Evolutionary conservation across 1,140 invertebrate species (phyloP), one percentile per base, ranked within the genome.

Genomic region (Scaptomyza pallida): DNA sequence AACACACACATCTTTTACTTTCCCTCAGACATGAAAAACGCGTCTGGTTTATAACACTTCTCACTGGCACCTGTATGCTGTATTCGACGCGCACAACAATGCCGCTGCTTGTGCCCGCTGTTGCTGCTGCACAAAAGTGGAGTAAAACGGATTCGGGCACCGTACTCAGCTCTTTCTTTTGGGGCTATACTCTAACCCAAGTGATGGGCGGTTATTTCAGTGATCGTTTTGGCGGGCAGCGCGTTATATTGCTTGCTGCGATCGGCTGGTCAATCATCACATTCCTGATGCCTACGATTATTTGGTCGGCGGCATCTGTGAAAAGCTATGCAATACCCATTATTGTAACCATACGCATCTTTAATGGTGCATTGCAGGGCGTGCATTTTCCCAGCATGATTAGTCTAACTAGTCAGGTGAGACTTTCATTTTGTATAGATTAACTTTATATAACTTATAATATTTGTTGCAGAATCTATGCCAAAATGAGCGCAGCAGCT

Each of bases 131-230:
- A 67, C 93, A 94, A 82, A 92, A 93, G 40, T 96, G 95, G 95
- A 94, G 93, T 74, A 96, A 95, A 92, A 94, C 94, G 23, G 93
- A 95, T 72, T 94, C 94, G 13, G 95, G 95, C 2, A 94, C 94
- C 2, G 94, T 96, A 44, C 79, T 96, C 8, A 95, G 95, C 4
- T 94, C 94, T 23, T 96, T 96, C 80, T 96, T 96, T 79, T 96
- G 95, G 95, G 95, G 95, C 50, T 96, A 96, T 72, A 95, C 94
- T 0, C 82, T 95, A 45, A 96, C 95, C 0, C 95, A 96, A 90
- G 93, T 96, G 40, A 56, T 95, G 47, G 95, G 94, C 45, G 95
- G 95, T 10, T 94, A 95, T 76, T 90, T 95, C 9, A 95, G 94
- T 68, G 95, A 96, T 85, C 91, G 92, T 40, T 93, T 95, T 61